These are phyloP conservation scores for Lagopus muta DNA, from an alignment of 2,113 vertebrate species.

Conservation along the genomic window DNA sequence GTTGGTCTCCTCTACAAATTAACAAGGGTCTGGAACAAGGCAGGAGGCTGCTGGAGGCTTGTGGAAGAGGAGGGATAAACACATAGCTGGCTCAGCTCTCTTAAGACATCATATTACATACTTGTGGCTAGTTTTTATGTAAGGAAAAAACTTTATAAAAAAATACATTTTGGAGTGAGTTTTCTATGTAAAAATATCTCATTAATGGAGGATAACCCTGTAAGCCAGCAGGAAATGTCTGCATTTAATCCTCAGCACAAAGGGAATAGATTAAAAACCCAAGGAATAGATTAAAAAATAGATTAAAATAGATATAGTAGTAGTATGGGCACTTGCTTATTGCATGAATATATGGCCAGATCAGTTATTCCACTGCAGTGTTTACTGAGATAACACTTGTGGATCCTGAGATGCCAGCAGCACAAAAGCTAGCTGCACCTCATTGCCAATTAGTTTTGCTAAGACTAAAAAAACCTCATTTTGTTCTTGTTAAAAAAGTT, in stretches of 20 bases:
- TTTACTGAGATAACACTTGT: not conserved
- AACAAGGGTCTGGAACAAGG: not conserved
- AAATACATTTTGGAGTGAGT: not conserved
- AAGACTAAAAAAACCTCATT: not conserved
- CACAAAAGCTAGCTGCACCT: not conserved
- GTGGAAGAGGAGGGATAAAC: not conserved
- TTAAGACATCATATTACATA: rapidly evolving
- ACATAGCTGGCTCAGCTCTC: not conserved
- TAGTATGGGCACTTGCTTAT: not conserved
- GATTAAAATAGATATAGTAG: not conserved
- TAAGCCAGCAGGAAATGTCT: not conserved
- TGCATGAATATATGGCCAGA: not conserved
- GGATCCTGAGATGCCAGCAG: not conserved
- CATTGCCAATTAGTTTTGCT: not conserved
- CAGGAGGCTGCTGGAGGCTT: rapidly evolving
- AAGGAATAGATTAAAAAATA: not conserved
- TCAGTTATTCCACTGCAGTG: not conserved
- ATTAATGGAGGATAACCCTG: not conserved
- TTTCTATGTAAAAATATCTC: not conserved
- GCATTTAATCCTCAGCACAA: not conserved
- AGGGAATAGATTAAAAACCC: not conserved
- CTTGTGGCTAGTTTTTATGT: not conserved
- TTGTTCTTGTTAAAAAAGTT: not conserved
- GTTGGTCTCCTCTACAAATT: not conserved
- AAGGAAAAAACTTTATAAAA: not conserved